Percentiles rank a stretch among this genome's conserved stretches.
phyloP scores from a whole-genome alignment of 2,797 vertebrate species.

The Enteromius unitaeniatus region DNA sequence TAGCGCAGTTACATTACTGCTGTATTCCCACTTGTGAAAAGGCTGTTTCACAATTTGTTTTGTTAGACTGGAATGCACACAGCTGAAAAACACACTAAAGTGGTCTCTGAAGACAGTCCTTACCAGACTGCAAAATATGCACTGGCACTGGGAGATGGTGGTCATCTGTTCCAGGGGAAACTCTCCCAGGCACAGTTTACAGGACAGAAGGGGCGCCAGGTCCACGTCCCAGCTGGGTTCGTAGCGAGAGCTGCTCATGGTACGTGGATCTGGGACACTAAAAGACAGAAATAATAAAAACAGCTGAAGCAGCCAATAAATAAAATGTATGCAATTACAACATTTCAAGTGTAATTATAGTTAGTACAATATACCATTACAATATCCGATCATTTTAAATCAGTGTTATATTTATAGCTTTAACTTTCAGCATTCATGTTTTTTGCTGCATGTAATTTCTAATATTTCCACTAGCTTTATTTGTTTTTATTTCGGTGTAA shows the following conservation, averaged over 20 bases:
- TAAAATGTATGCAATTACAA: background rate
- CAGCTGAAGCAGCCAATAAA: background rate
- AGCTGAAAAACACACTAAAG: background rate
- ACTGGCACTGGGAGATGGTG: constrained; percentile 86
- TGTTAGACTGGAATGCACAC: background rate
- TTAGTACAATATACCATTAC: background rate
- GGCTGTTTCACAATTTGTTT: background rate
- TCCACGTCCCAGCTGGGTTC: constrained; percentile 84
- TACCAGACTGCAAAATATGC: constrained; percentile 88
- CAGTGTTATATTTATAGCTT: background rate
- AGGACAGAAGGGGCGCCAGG: constrained; percentile 83
- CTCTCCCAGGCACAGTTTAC: constrained; percentile 88
- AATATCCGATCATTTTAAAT: background rate
- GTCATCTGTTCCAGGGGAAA: constrained; percentile 87
- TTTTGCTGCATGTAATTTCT: background rate
- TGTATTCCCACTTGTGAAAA: constrained; percentile 1
- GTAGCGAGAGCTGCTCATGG: constrained; percentile 84
- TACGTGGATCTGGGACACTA: constrained; percentile 57
- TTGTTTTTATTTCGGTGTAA: background rate
- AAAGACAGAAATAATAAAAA: background rate
- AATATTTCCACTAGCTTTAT: background rate
- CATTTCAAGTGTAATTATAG: background rate
- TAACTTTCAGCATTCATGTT: background rate
- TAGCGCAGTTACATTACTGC: background rate
- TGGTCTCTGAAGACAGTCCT: constrained; percentile 53